Evolutionary conservation across 1,140 invertebrate genomes (phyloP).

Genomic region (Caenorhabditis elegans): DNA sequence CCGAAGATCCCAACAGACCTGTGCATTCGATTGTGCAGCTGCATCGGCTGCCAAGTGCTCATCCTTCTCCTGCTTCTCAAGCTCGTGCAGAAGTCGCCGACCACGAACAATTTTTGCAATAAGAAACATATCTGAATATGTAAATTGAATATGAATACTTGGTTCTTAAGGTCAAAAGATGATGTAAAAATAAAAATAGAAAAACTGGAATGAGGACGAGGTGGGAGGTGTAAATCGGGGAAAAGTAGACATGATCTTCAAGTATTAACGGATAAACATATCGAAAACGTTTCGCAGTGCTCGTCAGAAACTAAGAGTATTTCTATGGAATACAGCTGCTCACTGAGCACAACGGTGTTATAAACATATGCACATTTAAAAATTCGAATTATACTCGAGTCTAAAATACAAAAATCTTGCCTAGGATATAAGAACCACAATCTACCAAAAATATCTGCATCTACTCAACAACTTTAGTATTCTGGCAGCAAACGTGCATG

Average conservation of each 20-base stretch:
- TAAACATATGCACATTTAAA: too few species aligned
- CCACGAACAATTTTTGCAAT: constrained; percentile 52
- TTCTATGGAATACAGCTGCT: neutral
- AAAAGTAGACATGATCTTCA: neutral
- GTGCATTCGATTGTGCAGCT: constrained; percentile 34
- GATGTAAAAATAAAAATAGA: neutral
- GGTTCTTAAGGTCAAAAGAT: neutral
- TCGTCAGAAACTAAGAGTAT: neutral
- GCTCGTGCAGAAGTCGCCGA: constrained; percentile 49
- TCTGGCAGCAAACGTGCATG: too few species aligned
- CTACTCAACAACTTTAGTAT: too few species aligned
- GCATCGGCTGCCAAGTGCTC: constrained; percentile 41
- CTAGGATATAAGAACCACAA: too few species aligned
- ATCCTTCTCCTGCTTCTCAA: constrained; percentile 49
- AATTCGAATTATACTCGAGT: too few species aligned
- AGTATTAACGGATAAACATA: neutral
- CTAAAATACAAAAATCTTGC: too few species aligned
- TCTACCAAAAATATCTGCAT: too few species aligned
- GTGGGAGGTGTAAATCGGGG: neutral
- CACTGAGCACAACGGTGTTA: neutral
- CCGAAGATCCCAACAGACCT: too few species aligned
- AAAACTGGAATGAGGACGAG: too few species aligned
- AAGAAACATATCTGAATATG: constrained; percentile 46
- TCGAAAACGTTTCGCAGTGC: neutral
- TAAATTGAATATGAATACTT: neutral